Evolutionary conservation across 2,113 vertebrate species (phyloP).

Genomic region (Agelaius tricolor): DNA sequence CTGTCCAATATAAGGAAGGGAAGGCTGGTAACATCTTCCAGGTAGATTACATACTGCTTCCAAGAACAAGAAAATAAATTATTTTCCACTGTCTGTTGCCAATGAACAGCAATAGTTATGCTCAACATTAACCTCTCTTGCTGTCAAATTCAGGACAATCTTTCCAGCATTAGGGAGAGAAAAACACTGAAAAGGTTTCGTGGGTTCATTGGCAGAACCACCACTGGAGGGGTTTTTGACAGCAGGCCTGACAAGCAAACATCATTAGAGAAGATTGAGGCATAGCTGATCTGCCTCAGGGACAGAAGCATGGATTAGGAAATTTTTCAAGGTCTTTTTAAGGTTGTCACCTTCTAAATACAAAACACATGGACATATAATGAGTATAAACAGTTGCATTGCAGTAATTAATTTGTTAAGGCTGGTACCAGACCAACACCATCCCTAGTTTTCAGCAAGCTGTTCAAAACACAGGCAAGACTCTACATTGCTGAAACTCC

Average conservation of each 20-base stretch:
- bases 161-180: neutral
- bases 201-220: neutral
- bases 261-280: neutral
- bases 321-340: constrained; percentile 44
- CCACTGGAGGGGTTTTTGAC: neutral
- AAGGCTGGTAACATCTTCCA: neutral
- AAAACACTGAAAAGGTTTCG: neutral
- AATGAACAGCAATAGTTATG: neutral
- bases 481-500: neutral
- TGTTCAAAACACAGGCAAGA: neutral
- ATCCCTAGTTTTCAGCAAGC: neutral
- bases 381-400: neutral
- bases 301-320: neutral
- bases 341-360: constrained; percentile 15
- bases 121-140: neutral
- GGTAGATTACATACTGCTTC: neutral
- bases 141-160: neutral
- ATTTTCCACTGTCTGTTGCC: neutral
- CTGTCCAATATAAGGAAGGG: neutral
- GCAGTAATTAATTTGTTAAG: neutral
- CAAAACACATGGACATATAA: neutral
- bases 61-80: neutral
- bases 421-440: neutral
- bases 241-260: neutral
- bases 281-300: neutral